Evolutionary conservation across 2,113 vertebrate genomes (phyloP), one percentile per base, ranked within the genome.

Genomic region (Hippocampus mohnikei): DNA sequence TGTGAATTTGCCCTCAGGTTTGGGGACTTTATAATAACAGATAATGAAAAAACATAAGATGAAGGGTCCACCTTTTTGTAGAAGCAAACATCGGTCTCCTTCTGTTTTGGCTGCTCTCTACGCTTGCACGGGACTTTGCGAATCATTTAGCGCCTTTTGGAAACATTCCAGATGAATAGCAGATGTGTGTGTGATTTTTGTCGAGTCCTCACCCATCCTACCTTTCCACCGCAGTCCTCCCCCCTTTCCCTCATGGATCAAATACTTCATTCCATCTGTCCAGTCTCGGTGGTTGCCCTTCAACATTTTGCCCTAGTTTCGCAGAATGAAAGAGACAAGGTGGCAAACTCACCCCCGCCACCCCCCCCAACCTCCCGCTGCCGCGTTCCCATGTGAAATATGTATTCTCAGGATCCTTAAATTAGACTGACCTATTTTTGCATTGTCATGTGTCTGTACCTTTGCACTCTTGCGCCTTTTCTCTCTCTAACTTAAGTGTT

Each of bases 121-220:
- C 12, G 56, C 56, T 72, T 83, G 82, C 72, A 68, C 77, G 59
- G 67, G 53, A 62, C 74, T 76, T 69, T 67, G 80, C 84, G 81
- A 89, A 85, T 81, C 85, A 75, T 85, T 84, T 81, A 77, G 53
- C 71, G 60, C 29, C 80, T 84, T 74, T 81, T 89, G 81, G 80
- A 85, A 84, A 86, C 81, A 74, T 71, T 81, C 1, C 46, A 76
- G 82, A 85, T 83, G 83, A 85, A 80, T 81, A 85, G 75, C 87
- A 88, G 86, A 88, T 89, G 86, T 78, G 80, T 70, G 25, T 80
- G 77, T 86, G 86, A 60, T 76, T 70, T 29, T 70, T 69, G 75
- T 76, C 82, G 64, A 48, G 75, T 75, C 68, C 52, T 55, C 18
- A 67, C 69, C 82, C 77, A 69, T 70, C 68, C 75, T 75, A 76